Percentiles rank a stretch among this genome's conserved stretches.
Evolutionary conservation across 2,888 invertebrate genomes (phyloP).

Genomic region (Agonopterix arenella): DNA sequence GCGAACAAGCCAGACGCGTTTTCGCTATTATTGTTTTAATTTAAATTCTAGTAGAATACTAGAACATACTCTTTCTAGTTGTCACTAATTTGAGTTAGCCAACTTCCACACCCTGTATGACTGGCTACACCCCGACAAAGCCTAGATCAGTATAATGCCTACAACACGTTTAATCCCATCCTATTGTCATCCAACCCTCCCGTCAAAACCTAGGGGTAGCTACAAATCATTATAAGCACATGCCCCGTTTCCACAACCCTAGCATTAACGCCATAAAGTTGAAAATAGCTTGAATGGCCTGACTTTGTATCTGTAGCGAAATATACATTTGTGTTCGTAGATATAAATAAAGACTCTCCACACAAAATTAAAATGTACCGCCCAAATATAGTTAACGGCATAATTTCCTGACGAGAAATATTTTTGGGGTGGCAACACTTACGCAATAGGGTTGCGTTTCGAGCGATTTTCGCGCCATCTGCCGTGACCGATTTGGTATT

Average conservation of each 20-base stretch:
- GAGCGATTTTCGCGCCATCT: slow-evolving; percentile 24
- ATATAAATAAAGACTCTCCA: slow-evolving; percentile 39
- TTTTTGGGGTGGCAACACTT: slow-evolving; percentile 26
- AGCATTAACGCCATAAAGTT: too few relatives aligned
- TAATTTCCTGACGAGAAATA: slow-evolving; percentile 41
- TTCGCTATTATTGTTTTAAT: too few relatives aligned
- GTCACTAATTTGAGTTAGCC: too few relatives aligned
- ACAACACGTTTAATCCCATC: slow-evolving; percentile 68
- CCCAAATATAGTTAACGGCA: slow-evolving; percentile 60
- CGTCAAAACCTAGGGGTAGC: slow-evolving; percentile 27
- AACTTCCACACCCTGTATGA: slow-evolving; percentile 14
- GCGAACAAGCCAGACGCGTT: too few relatives aligned
- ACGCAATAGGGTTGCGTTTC: slow-evolving; percentile 27
- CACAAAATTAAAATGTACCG: slow-evolving; percentile 65
- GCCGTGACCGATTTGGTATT: slow-evolving; percentile 21
- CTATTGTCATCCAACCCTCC: slow-evolving; percentile 52
- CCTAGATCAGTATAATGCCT: slow-evolving; percentile 59
- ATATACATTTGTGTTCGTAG: too few relatives aligned
- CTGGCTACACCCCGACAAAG: slow-evolving; percentile 22
- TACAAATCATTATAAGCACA: slow-evolving; percentile 1
- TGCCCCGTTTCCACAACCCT: slow-evolving; percentile 1
- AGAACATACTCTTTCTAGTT: too few relatives aligned
- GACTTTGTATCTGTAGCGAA: too few relatives aligned
- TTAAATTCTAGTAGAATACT: too few relatives aligned
- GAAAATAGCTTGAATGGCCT: too few relatives aligned